Conservation (phyloP, 35 echinoderm and acorn worm species). For the Ptychodera flava region DNA sequence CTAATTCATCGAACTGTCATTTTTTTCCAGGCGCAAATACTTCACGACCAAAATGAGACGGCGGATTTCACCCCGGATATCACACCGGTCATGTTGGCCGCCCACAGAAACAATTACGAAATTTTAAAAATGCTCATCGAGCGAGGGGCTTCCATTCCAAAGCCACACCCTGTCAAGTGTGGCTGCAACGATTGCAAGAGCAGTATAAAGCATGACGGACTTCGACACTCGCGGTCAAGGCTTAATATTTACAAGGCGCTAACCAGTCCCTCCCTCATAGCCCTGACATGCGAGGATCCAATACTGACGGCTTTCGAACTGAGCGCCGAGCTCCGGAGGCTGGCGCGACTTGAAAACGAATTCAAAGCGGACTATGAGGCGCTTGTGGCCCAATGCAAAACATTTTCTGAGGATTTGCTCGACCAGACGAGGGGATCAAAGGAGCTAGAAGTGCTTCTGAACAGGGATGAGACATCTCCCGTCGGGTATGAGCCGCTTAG, state of each 20-base stretch:
- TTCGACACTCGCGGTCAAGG: slow-evolving; percentile 80
- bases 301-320: slow-evolving; percentile 93
- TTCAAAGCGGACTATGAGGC: slow-evolving; percentile 95
- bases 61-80: slow-evolving; percentile 92
- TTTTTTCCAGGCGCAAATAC: slow-evolving; percentile 83
- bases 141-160: slow-evolving; percentile 84
- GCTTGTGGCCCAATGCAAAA: slow-evolving; percentile 71
- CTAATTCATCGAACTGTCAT: no score
- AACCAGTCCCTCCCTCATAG: slow-evolving; percentile 84
- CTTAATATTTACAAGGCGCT: slow-evolving; percentile 89
- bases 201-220: slow-evolving; percentile 86
- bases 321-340: slow-evolving; percentile 86
- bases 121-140: slow-evolving; percentile 91
- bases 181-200: slow-evolving; percentile 90
- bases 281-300: slow-evolving; percentile 93
- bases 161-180: slow-evolving; percentile 95
- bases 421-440: slow-evolving; percentile 92
- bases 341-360: slow-evolving; percentile 90
- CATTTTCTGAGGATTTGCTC: slow-evolving; percentile 75
- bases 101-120: slow-evolving; percentile 98
- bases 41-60: slow-evolving; percentile 66
- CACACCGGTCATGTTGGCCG: slow-evolving; percentile 79
- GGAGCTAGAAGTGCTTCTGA: slow-evolving; percentile 66
- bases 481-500: slow-evolving; percentile 53
- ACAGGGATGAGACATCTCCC: slow-evolving; percentile 56